Percentiles rank a stretch among this genome's conserved stretches.
Evolutionary conservation across 2,113 vertebrate genomes (phyloP).

Genomic region (Etheostoma spectabile): DNA sequence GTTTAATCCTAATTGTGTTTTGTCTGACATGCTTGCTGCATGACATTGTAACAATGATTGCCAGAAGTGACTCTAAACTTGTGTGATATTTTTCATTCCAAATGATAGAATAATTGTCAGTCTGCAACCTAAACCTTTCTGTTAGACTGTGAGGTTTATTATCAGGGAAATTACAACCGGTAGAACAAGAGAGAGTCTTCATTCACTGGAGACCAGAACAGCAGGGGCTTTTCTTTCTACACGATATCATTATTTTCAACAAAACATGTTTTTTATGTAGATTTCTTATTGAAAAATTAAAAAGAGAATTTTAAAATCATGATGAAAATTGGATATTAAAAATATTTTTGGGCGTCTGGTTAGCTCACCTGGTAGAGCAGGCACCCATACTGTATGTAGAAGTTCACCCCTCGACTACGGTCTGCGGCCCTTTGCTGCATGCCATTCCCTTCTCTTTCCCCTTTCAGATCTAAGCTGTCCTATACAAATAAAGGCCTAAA

Average conservation of each 20-base stretch:
- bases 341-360: no score
- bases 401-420: no score
- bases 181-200: background rate
- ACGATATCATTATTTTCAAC: background rate
- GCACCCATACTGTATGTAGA: no score
- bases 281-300: background rate
- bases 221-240: background rate
- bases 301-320: background rate
- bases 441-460: no score
- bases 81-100: background rate
- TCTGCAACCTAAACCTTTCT: background rate
- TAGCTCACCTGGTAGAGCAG: no score
- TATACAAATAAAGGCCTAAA: no score
- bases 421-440: no score
- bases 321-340: background rate
- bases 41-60: constrained; percentile 3
- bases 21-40: constrained; percentile 51
- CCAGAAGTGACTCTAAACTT: background rate
- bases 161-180: background rate
- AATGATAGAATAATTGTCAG: background rate
- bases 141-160: background rate
- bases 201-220: background rate
- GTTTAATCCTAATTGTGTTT: constrained; percentile 9
- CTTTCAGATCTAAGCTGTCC: no score
- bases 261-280: background rate